Percentiles rank a stretch among this genome's conserved stretches.
These are phyloP conservation scores for Drosophila leonis DNA, from an alignment of 2,888 invertebrate genomes.

Conservation along the genomic window DNA sequence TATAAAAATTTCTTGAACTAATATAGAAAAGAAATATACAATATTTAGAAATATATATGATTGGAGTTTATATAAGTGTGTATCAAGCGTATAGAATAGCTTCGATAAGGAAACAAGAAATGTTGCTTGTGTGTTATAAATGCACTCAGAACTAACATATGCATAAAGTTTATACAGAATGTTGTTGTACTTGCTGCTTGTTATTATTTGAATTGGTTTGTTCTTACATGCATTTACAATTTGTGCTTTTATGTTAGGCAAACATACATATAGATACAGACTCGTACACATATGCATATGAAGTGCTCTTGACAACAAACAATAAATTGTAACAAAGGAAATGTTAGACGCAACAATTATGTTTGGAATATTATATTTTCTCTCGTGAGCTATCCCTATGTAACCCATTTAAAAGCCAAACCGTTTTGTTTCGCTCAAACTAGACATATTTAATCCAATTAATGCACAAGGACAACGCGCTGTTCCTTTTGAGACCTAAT, in stretches of 20 bases:
- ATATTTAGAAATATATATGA: neutral
- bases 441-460: conserved; percentile 76
- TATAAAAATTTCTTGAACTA: neutral
- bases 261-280: neutral
- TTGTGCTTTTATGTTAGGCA: conserved; percentile 3
- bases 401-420: conserved; percentile 40
- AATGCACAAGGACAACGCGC: conserved; percentile 67
- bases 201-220: conserved; percentile 38
- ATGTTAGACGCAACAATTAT: conserved; percentile 23
- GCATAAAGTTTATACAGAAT: neutral
- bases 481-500: conserved; percentile 66
- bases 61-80: too few relatives aligned
- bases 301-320: conserved; percentile 4
- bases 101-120: neutral
- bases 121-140: neutral
- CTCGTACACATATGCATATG: neutral
- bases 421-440: conserved; percentile 66
- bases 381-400: conserved; percentile 10
- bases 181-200: neutral
- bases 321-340: conserved; percentile 1
- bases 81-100: neutral
- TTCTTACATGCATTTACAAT: conserved; percentile 31
- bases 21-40: neutral
- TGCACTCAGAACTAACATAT: neutral
- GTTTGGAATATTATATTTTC: conserved; percentile 34